These are phyloP conservation scores for Pachyuromys duprasi DNA, from an alignment of 2,797 vertebrate species.

Conservation along the genomic window DNA sequence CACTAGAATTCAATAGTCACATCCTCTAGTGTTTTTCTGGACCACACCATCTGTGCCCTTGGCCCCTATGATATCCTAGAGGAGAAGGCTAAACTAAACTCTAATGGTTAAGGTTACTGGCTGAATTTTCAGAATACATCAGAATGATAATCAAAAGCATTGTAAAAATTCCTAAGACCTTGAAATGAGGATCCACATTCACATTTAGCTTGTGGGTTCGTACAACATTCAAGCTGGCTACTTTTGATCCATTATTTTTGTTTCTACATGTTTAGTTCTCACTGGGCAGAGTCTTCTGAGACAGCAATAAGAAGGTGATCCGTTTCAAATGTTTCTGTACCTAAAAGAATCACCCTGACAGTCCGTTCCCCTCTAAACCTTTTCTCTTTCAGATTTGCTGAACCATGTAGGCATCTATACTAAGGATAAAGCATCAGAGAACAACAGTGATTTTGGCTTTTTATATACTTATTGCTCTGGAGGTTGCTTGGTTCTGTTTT, in stretches of 20 bases:
- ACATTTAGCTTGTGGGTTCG: background rate
- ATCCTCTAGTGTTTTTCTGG: background rate
- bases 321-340: background rate
- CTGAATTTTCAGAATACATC: slow-evolving; percentile 27
- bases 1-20: background rate
- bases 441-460: slow-evolving; percentile 29
- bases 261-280: background rate
- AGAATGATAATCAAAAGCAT: background rate
- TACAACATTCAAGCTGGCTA: background rate
- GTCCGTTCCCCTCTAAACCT: background rate
- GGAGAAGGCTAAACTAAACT: background rate
- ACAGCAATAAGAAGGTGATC: background rate
- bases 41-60: background rate
- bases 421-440: background rate
- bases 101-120: background rate
- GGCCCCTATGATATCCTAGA: background rate
- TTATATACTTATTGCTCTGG: slow-evolving; percentile 33
- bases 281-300: background rate
- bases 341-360: background rate
- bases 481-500: slow-evolving; percentile 64
- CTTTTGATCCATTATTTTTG: slow-evolving; percentile 1
- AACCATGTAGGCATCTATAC: background rate
- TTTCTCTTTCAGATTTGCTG: background rate
- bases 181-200: background rate
- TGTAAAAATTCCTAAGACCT: background rate